Evolutionary conservation across 2,888 invertebrate genomes (phyloP).

Genomic region (Marasmarcha lunaedactyla): DNA sequence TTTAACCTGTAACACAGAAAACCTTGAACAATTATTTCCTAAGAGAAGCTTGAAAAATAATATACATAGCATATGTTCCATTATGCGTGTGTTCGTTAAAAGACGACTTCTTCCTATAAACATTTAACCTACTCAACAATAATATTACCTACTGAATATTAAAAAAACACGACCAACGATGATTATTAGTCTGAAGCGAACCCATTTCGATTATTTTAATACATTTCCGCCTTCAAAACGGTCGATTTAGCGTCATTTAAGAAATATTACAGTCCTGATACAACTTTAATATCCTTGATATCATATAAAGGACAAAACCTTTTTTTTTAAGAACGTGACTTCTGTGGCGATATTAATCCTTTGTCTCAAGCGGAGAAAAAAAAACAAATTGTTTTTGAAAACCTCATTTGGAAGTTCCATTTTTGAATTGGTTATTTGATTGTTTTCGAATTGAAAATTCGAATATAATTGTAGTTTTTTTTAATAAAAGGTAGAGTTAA

Average conservation of each 20-base stretch:
- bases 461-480: not conserved
- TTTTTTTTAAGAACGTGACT: slow-evolving; percentile 53
- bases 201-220: slow-evolving; percentile 3
- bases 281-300: slow-evolving; percentile 47
- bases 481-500: too few species aligned
- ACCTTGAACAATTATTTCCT: too few species aligned
- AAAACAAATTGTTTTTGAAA: slow-evolving; percentile 18
- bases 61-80: too few species aligned
- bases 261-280: slow-evolving; percentile 42
- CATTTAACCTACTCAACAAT: too few species aligned
- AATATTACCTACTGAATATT: too few species aligned
- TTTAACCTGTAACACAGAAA: too few species aligned
- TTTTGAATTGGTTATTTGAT: not conserved
- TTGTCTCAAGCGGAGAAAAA: slow-evolving; percentile 22
- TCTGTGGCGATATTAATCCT: slow-evolving; percentile 37
- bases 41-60: too few species aligned
- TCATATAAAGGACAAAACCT: slow-evolving; percentile 38
- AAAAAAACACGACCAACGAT: too few species aligned
- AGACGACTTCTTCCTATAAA: too few species aligned
- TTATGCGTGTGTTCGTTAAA: too few species aligned
- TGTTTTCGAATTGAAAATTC: not conserved
- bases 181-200: too few species aligned
- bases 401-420: not conserved
- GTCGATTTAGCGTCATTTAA: slow-evolving; percentile 51
- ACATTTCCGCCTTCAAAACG: slow-evolving; percentile 51